phyloP scores from a whole-genome alignment of 1,140 invertebrate genomes.

The Aphelenchoides avenae region DNA sequence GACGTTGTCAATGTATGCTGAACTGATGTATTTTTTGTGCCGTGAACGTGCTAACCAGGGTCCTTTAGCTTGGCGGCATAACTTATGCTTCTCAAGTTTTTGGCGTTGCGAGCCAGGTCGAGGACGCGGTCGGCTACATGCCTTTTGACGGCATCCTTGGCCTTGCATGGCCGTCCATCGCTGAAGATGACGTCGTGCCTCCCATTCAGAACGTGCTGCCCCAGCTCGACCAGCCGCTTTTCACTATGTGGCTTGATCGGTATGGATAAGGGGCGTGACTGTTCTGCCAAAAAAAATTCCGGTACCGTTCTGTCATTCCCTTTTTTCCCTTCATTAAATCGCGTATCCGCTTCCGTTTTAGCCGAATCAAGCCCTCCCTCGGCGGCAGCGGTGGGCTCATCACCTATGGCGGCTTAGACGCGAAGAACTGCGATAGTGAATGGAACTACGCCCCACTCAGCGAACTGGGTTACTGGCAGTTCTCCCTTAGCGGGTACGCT shows the following conservation, averaged over 20 bases:
- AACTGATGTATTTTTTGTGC: neutral
- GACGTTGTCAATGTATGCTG: constrained; percentile 29
- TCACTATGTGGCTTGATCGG: constrained; percentile 25
- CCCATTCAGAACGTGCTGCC: constrained; percentile 19
- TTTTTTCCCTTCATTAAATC: too few species aligned
- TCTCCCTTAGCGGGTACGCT: constrained; percentile 4
- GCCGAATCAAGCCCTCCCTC: neutral
- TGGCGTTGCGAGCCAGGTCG: constrained; percentile 20
- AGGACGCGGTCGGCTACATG: constrained; percentile 23
- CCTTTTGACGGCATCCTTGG: constrained; percentile 33
- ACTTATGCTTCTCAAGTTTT: constrained; percentile 31
- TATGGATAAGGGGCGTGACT: constrained; percentile 1
- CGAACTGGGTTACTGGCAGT: constrained; percentile 21
- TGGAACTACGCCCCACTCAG: constrained; percentile 23
- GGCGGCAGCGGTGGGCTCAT: constrained; percentile 25
- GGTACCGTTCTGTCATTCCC: too few species aligned
- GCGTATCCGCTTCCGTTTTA: too few species aligned
- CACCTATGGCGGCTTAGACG: constrained; percentile 26
- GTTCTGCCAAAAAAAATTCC: neutral
- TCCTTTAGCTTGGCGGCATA: constrained; percentile 35
- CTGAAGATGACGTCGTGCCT: constrained; percentile 23
- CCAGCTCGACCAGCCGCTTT: constrained; percentile 15
- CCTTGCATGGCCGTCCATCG: constrained; percentile 31
- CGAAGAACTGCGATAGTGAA: constrained; percentile 16
- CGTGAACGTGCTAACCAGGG: constrained; percentile 13